Evolutionary conservation across 2,888 invertebrate species (phyloP).

Genomic region (Exephanes ischioxanthus): DNA sequence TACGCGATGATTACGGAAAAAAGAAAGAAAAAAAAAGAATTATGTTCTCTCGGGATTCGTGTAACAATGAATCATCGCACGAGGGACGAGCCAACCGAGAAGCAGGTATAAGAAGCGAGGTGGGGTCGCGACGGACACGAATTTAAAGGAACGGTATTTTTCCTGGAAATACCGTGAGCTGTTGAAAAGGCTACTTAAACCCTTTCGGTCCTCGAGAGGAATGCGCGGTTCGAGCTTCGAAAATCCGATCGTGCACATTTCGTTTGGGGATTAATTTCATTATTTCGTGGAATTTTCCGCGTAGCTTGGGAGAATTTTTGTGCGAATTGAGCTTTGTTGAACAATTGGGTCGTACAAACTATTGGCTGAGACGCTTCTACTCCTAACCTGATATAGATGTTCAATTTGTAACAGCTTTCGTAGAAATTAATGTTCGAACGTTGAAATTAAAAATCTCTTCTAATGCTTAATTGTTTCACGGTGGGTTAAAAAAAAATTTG

Average conservation of each 20-base stretch:
- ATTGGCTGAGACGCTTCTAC: too few species aligned
- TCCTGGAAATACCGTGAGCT: neutral
- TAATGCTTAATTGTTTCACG: neutral
- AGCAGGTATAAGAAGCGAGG: neutral
- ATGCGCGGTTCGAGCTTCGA: neutral
- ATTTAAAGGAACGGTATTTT: constrained; percentile 11
- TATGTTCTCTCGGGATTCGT: constrained; percentile 23
- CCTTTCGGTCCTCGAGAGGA: neutral
- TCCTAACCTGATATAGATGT: too few species aligned
- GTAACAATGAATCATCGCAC: constrained; percentile 56
- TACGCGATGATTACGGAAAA: constrained; percentile 6
- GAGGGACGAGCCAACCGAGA: constrained; percentile 14
- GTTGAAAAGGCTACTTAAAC: neutral
- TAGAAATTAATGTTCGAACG: neutral
- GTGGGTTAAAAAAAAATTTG: neutral
- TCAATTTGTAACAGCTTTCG: neutral
- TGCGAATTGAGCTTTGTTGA: neutral
- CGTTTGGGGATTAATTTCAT: neutral
- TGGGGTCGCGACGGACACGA: constrained; percentile 21
- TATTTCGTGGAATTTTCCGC: neutral
- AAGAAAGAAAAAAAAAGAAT: constrained; percentile 30
- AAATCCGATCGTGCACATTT: neutral
- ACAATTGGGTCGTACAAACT: too few species aligned
- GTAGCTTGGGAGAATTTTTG: neutral
- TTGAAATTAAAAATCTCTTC: neutral